phyloP scores from a whole-genome alignment of 2,888 invertebrate species.

The Thereva unica region DNA sequence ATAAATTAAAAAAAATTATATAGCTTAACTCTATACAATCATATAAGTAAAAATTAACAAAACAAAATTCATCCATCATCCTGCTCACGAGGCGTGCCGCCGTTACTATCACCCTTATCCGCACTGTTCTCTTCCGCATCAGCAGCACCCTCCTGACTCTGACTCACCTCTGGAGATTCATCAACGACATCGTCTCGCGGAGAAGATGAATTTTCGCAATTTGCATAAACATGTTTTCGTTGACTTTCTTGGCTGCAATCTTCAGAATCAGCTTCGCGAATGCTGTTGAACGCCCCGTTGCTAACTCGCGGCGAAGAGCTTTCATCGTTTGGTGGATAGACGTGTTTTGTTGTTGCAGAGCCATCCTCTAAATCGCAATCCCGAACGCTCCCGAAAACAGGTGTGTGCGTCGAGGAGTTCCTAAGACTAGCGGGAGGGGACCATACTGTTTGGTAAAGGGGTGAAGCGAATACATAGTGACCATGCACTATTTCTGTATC shows the following conservation, averaged over 20 bases:
- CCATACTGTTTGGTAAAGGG: constrained; percentile 57
- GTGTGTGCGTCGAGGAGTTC: constrained; percentile 55
- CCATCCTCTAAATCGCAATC: constrained; percentile 55
- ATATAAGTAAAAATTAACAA: constrained; percentile 22
- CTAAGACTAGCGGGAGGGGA: constrained; percentile 57
- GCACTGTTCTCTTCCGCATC: constrained; percentile 10
- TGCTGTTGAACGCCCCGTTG: constrained; percentile 55
- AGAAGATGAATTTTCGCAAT: constrained; percentile 53
- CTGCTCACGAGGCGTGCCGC: background rate
- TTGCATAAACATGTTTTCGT: constrained; percentile 54
- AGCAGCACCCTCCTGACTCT: constrained; percentile 27
- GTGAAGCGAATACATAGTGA: constrained; percentile 58
- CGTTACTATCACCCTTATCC: background rate
- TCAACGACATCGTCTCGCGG: constrained; percentile 54
- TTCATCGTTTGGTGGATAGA: constrained; percentile 57
- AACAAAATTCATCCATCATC: constrained; percentile 11
- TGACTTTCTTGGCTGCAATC: constrained; percentile 32
- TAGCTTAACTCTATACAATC: constrained; percentile 15
- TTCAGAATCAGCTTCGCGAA: constrained; percentile 54
- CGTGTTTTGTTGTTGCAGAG: constrained; percentile 49
- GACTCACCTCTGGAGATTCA: constrained; percentile 42
- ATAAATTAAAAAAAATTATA: constrained; percentile 24
- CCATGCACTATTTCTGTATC: constrained; percentile 57
- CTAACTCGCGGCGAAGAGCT: constrained; percentile 55
- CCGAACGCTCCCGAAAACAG: constrained; percentile 56